Evolutionary conservation across 1,140 invertebrate species (phyloP), one percentile per base, ranked within the genome.

Genomic region (Saxidomus purpurata): DNA sequence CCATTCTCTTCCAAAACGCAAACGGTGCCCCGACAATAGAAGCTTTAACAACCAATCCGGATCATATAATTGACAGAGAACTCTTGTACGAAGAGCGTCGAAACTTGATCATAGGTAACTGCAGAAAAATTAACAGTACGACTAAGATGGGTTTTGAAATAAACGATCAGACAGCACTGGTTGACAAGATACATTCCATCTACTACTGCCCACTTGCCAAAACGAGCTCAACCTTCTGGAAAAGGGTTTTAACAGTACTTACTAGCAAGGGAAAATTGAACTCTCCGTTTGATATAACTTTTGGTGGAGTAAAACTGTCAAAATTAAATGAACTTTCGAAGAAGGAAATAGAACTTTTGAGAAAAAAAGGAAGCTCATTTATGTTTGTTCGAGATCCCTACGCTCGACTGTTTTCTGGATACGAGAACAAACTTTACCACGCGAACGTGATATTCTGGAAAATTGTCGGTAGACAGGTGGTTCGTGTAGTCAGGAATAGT

Each of bases 351-450:
- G 15, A 25, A 31, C 0, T 4, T 36, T 31, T 36, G 22, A 11
- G 22, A 28, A 15, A 25, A 9, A 63, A 19, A 25, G 61, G 28
- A 43, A 36, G 13, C 3, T 74, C 83, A 8, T 86, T 84, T 36
- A 52, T 89, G 47, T 83, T 89, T 61, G 88, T 89, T 1, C 38
- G 88, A 19, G 74, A 89, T 43, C 88, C 88, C 11, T 89, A n/a
- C n/a, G n/a, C n/a, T n/a, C n/a, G n/a, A n/a, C n/a, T n/a, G n/a
- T n/a, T n/a, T n/a, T n/a, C n/a, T 0, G 80, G 79, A 47, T 89
- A 89, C 79, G 69, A 55, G 38, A 69, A 84, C 38, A 89, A 89
- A 47, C 61, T 89, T 13, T 89, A 86, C 34, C 43, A 79, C 36
- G 49, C 74, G 22, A 79, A 80, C 49, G 0, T 49, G 34, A 19